These are phyloP conservation scores for Lycaon pictus DNA, from an alignment of 2,113 vertebrate species.

Conservation along the genomic window DNA sequence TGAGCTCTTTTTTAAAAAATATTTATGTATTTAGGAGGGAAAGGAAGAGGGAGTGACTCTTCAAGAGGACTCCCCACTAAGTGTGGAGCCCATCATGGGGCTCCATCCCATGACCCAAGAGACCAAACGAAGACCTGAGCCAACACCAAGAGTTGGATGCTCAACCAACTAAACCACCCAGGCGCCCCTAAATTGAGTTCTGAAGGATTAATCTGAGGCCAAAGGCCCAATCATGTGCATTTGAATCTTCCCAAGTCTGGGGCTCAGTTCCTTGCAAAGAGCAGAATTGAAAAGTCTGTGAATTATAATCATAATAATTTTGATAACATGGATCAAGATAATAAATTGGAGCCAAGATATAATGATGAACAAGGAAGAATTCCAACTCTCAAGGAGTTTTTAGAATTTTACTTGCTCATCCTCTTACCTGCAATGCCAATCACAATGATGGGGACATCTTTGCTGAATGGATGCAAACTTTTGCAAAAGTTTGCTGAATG, in stretches of 20 bases:
- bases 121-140: background rate
- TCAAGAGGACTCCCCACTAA: background rate
- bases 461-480: too few relatives aligned
- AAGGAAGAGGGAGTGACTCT: background rate
- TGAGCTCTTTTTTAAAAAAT: background rate
- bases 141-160: background rate
- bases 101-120: background rate
- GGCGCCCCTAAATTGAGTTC: background rate
- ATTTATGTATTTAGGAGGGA: background rate
- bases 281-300: background rate
- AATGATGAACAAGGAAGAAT: constrained; percentile 31
- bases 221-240: background rate
- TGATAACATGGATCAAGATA: background rate
- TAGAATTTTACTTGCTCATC: background rate
- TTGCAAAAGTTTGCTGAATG: background rate
- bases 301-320: background rate
- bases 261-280: background rate
- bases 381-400: constrained; percentile 5
- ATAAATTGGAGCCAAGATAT: background rate
- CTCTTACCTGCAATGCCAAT: background rate
- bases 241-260: background rate
- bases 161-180: background rate
- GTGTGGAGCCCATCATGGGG: background rate
- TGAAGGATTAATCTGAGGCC: background rate
- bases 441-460: background rate